These are phyloP conservation scores for Macrochelys suwanniensis DNA, from an alignment of 2,797 vertebrate genomes.

Conservation along the genomic window DNA sequence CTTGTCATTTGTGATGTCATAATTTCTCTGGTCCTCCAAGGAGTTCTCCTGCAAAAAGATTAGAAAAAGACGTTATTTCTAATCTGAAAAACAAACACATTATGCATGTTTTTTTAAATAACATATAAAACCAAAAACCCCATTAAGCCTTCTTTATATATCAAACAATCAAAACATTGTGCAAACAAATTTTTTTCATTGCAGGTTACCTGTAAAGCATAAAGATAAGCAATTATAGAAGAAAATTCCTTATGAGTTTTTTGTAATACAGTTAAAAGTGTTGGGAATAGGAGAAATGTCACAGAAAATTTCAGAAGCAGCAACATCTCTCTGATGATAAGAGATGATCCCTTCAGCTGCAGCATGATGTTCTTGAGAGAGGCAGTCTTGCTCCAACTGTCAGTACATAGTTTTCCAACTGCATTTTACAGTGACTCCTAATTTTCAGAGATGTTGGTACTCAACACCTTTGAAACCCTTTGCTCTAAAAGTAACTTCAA, in stretches of 20 bases:
- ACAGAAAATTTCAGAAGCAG: background rate
- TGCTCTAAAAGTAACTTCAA: background rate
- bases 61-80: background rate
- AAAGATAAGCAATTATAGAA: background rate
- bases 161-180: background rate
- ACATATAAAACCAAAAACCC: background rate
- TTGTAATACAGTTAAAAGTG: background rate
- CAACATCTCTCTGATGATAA: background rate
- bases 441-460: background rate
- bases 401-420: background rate
- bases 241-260: constrained; percentile 4
- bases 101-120: background rate
- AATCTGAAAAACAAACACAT: background rate
- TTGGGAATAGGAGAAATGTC: background rate
- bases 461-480: background rate
- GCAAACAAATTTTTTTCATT: background rate
- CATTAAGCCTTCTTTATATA: background rate
- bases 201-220: background rate
- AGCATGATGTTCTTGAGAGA: background rate
- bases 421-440: accelerated
- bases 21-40: background rate
- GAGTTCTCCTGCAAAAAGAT: background rate
- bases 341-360: background rate
- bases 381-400: background rate
- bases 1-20: background rate